phyloP scores from a whole-genome alignment of 2,113 vertebrate genomes.

The Channa maculata region DNA sequence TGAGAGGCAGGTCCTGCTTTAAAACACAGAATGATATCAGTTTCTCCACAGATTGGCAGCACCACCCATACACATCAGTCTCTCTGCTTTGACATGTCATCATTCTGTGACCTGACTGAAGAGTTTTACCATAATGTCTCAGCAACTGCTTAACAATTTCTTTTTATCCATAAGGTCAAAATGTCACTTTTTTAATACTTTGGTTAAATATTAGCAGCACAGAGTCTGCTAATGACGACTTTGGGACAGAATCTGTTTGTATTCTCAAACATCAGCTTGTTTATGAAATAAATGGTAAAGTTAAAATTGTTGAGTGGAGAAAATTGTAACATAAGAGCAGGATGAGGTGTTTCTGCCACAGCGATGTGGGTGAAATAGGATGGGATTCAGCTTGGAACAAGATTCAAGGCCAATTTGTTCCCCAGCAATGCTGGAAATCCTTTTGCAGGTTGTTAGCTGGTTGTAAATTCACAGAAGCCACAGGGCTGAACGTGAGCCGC shows the following conservation, averaged over 20 bases:
- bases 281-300: no score
- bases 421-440: slow-evolving; percentile 2
- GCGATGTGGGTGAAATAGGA: neutral
- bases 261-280: no score
- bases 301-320: no score
- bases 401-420: neutral
- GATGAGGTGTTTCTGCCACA: neutral
- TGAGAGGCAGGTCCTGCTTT: neutral
- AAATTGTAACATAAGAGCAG: no score
- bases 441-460: neutral
- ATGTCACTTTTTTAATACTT: no score
- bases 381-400: neutral
- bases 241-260: no score
- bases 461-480: neutral
- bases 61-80: slow-evolving; percentile 3
- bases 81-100: slow-evolving; percentile 2
- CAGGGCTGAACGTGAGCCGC: neutral
- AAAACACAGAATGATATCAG: neutral
- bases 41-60: slow-evolving; percentile 12
- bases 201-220: no score
- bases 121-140: no score
- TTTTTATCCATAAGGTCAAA: no score
- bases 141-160: no score
- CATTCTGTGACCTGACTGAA: neutral
- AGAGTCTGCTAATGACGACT: no score